phyloP scores from a whole-genome alignment of 2,888 invertebrate species.

The Zygaena filipendulae region DNA sequence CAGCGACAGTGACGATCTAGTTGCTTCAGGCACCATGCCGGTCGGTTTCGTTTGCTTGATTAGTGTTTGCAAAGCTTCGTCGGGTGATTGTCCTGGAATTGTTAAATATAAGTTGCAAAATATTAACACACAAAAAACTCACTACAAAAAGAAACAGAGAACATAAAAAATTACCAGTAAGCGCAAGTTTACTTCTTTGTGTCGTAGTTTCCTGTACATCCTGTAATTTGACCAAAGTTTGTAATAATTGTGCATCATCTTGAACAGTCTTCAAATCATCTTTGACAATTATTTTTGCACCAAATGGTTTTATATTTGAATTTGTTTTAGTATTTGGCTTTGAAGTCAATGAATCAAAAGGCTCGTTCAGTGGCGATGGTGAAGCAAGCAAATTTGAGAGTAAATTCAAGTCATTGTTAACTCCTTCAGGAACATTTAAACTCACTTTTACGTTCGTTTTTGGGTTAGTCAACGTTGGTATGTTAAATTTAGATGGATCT shows the following conservation, averaged over 20 bases:
- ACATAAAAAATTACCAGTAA: slow-evolving; percentile 36
- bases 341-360: slow-evolving; percentile 39
- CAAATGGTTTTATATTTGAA: slow-evolving; percentile 41
- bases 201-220: slow-evolving; percentile 54
- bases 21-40: slow-evolving; percentile 50
- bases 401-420: slow-evolving; percentile 36
- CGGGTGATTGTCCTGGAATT: slow-evolving; percentile 49
- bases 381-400: slow-evolving; percentile 45
- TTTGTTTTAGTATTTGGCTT: slow-evolving; percentile 20
- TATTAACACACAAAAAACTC: background rate
- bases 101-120: slow-evolving; percentile 1
- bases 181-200: slow-evolving; percentile 42
- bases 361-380: slow-evolving; percentile 43
- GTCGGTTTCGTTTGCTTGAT: slow-evolving; percentile 39
- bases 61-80: slow-evolving; percentile 51
- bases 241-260: slow-evolving; percentile 53
- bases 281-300: slow-evolving; percentile 48
- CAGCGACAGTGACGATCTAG: slow-evolving; percentile 47
- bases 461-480: slow-evolving; percentile 42
- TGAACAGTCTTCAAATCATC: slow-evolving; percentile 45
- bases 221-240: slow-evolving; percentile 60
- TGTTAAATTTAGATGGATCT: slow-evolving; percentile 54
- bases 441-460: slow-evolving; percentile 38
- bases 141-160: background rate
- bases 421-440: slow-evolving; percentile 26